These are phyloP conservation scores for Acanthisitta chloris DNA, from an alignment of 2,113 vertebrate species.

Conservation along the genomic window DNA sequence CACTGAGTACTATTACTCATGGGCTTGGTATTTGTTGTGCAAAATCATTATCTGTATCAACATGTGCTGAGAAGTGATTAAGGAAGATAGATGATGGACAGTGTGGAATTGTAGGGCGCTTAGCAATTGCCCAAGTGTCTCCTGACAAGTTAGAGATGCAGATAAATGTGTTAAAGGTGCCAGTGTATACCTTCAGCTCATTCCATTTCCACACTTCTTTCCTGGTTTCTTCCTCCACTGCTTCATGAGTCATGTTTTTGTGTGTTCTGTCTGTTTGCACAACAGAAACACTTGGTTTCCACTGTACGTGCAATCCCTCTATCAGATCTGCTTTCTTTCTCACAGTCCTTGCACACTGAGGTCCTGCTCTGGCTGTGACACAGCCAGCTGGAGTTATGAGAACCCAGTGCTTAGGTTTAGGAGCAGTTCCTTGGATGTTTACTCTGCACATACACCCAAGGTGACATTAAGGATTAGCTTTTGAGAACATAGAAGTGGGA, in stretches of 20 bases:
- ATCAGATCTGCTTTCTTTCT: background rate
- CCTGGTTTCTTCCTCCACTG: background rate
- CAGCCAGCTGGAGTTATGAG: background rate
- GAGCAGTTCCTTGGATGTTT: background rate
- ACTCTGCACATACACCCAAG: background rate
- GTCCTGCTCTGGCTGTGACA: background rate
- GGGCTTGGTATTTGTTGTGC: constrained; percentile 28
- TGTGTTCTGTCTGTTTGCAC: background rate
- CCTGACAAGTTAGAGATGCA: background rate
- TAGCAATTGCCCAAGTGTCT: background rate
- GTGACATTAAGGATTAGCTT: background rate
- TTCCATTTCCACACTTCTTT: background rate
- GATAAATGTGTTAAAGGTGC: background rate
- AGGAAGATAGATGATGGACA: background rate
- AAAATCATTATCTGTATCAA: constrained; percentile 18
- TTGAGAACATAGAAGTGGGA: background rate
- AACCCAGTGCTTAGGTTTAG: background rate
- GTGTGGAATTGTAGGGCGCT: background rate
- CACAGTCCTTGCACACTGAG: background rate
- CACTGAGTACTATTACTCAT: background rate
- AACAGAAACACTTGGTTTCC: background rate
- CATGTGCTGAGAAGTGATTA: background rate
- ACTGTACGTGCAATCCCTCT: background rate
- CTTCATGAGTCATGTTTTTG: constrained; percentile 17
- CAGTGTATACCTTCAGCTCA: background rate